phyloP scores from a whole-genome alignment of 1,140 invertebrate genomes.

The Lethrus apterus region DNA sequence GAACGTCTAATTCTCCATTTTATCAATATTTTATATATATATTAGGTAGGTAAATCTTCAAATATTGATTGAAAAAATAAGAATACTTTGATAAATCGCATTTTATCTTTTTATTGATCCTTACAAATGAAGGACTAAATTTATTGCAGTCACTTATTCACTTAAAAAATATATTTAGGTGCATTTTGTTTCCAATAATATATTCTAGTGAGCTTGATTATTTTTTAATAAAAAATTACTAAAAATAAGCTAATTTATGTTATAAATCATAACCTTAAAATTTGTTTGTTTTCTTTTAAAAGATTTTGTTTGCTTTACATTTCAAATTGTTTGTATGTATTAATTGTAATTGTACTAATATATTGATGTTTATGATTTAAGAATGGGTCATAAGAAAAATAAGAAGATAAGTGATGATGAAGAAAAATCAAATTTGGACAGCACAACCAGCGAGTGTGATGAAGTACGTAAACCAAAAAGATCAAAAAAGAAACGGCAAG shows the following conservation, averaged over 20 bases:
- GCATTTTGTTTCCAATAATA: neutral
- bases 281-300: too few relatives aligned
- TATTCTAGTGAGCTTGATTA: neutral
- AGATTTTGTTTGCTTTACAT: too few relatives aligned
- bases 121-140: neutral
- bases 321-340: too few relatives aligned
- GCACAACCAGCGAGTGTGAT: neutral
- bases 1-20: neutral
- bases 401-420: constrained; percentile 4
- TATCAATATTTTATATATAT: neutral
- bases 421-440: constrained; percentile 2
- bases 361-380: neutral
- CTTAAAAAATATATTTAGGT: too few relatives aligned
- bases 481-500: constrained; percentile 2
- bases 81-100: neutral
- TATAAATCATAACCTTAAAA: constrained; percentile 1
- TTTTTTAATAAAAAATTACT: neutral
- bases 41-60: neutral
- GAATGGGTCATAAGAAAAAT: constrained; percentile 8
- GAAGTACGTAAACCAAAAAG: constrained; percentile 1
- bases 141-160: neutral
- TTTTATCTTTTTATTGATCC: neutral
- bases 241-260: constrained; percentile 2
- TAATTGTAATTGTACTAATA: neutral
- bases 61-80: constrained; percentile 1